Evolutionary conservation across 2,888 invertebrate genomes (phyloP), one percentile per base, ranked within the genome.

Genomic region (Platycnemis pennipes): DNA sequence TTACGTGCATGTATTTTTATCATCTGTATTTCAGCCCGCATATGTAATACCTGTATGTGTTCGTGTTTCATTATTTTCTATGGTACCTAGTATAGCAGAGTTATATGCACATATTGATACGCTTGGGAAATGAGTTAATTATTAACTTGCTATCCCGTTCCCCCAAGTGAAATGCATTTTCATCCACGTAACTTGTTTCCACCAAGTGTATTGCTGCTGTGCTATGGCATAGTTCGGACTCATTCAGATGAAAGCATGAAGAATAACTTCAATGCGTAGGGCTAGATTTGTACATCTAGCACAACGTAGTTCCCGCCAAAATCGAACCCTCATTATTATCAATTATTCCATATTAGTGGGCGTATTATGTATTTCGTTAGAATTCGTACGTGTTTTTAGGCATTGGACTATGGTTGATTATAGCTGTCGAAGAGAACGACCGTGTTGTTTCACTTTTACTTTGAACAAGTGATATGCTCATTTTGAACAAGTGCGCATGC

Each of bases 221-320:
- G 77, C 37, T 3, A 77, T 37, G 13, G 2, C 2, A 11, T 13
- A 37, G 3, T 5, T 37, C 11, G 8, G 5, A 37, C 16, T 16
- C 16, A 13, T 31, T 1, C 26, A 16, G 0, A 3, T 37, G 11
- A 16, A 37, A 77, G 5, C 13, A 37, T 31, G 77, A 37, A 26
- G 7, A 37, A 37, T 77, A 11, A 13, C 7, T 37, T 77, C 31
- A 37, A 13, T 77, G 37, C 37, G 13, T 37, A 77, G 31, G 37
- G 8, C 31, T 13, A 13, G 77, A 77, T 77, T 37, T 37, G 11
- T 77, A 31, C 4, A 77, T 37, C 0, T 63, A 44, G 37, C 26
- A 69, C 63, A 91, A 63, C 63, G n/a, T 91, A 91, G 91, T 91
- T 91, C 91, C 91, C 91, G 91, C 91, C 91, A 91, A 91, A 91